phyloP scores from a whole-genome alignment of 2,888 invertebrate species.

The Sphaeridia pumilis region DNA sequence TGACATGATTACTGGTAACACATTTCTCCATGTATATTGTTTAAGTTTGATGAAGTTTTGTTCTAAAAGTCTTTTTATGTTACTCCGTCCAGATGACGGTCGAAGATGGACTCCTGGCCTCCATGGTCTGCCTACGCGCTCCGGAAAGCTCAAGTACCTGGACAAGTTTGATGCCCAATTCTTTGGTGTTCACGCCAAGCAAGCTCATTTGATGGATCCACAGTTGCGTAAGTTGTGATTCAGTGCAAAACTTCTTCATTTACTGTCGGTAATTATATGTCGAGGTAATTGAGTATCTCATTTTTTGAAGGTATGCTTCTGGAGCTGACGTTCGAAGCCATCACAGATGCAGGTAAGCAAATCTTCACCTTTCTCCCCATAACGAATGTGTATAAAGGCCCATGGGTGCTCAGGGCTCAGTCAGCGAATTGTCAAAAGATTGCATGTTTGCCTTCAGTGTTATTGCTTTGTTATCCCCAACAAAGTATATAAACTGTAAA shows the following conservation, averaged over 20 bases:
- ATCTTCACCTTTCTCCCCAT: background rate
- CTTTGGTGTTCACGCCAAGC: constrained; percentile 62
- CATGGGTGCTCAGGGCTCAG: no score
- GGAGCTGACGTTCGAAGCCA: constrained; percentile 64
- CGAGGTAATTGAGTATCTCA: no score
- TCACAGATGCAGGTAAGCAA: constrained; percentile 53
- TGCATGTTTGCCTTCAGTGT: no score
- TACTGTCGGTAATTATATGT: no score
- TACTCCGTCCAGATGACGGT: background rate
- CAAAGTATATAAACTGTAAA: no score
- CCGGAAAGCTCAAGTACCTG: constrained; percentile 58
- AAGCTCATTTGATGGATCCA: constrained; percentile 64
- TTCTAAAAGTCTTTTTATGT: background rate
- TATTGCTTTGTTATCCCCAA: no score
- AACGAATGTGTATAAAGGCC: no score
- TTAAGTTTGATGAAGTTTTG: constrained; percentile 41
- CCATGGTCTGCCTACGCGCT: constrained; percentile 56
- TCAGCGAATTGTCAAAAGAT: no score
- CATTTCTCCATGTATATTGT: no score
- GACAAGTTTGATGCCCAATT: constrained; percentile 64
- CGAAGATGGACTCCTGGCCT: constrained; percentile 25
- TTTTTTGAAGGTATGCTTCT: constrained; percentile 49
- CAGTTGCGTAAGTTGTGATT: constrained; percentile 47
- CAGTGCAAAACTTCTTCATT: no score
- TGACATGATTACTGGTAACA: constrained; percentile 45